A percentile compares a stretch with the other conserved stretches of the same genome.
Evolutionary conservation across 2,113 vertebrate genomes (phyloP).

Genomic region (Andinoacara biseriatus): DNA sequence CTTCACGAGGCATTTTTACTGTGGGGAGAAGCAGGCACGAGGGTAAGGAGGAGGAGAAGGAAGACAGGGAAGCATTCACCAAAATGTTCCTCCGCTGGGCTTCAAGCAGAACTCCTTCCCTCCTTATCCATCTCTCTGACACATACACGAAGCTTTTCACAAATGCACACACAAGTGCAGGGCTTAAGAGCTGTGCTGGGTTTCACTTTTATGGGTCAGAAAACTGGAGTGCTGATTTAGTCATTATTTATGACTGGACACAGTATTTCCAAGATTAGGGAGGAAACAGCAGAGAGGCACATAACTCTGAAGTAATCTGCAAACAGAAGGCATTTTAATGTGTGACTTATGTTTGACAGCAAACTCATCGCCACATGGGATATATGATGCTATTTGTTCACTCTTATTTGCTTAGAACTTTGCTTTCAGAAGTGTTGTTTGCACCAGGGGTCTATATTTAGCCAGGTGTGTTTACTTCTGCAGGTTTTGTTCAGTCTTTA

Average conservation of each 20-base stretch:
- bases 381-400: neutral
- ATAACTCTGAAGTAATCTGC: conserved; percentile 1
- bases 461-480: neutral
- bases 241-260: conserved; percentile 69
- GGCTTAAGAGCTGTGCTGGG: conserved; percentile 31
- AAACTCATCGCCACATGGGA: neutral
- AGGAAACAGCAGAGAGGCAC: conserved; percentile 8
- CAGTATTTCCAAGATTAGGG: conserved; percentile 39
- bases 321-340: neutral
- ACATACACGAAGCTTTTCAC: conserved; percentile 24
- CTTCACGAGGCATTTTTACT: conserved; percentile 49
- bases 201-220: conserved; percentile 61
- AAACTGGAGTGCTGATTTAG: conserved; percentile 58
- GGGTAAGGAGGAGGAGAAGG: conserved; percentile 5
- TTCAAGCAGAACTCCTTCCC: conserved; percentile 25
- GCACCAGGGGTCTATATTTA: neutral
- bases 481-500: neutral
- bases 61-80: neutral
- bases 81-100: conserved; percentile 31
- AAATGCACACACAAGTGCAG: conserved; percentile 10
- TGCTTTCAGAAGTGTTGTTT: conserved; percentile 17
- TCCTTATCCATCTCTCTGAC: conserved; percentile 41
- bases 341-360: neutral
- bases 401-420: neutral
- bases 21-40: conserved; percentile 13